These are phyloP conservation scores for Umimayanthus kanabou DNA, from an alignment of 92 coral and sea anemone genomes.

Conservation along the genomic window DNA sequence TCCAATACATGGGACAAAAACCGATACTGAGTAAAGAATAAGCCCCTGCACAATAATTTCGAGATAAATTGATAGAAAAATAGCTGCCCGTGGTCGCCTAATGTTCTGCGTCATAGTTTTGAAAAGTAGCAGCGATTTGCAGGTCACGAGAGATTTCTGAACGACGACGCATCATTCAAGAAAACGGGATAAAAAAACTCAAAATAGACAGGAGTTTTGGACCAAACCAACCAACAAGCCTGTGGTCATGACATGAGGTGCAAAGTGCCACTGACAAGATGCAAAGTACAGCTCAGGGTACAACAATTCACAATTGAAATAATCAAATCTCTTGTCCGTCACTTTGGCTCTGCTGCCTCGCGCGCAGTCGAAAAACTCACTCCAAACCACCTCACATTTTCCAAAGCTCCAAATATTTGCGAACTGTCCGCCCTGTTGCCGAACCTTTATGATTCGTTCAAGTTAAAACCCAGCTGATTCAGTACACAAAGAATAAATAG, in stretches of 20 bases:
- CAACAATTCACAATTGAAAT: not conserved
- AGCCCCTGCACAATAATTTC: not conserved
- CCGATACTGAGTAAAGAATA: not conserved
- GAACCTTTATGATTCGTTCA: not conserved
- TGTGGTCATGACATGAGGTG: conserved; percentile 48
- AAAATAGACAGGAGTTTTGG: not conserved
- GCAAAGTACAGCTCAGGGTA: conserved; percentile 30
- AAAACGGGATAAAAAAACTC: not conserved
- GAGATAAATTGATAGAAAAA: not conserved
- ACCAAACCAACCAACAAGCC: conserved; percentile 51
- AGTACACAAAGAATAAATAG: conserved; percentile 8
- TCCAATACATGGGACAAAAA: not conserved
- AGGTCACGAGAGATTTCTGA: conserved; percentile 19
- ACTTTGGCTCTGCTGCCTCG: not conserved
- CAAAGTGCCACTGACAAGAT: not conserved
- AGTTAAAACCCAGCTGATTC: conserved; percentile 24
- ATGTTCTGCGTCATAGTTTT: not conserved
- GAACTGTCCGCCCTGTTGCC: not conserved
- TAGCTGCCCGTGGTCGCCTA: not conserved
- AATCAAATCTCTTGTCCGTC: not conserved
- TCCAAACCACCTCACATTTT: conserved; percentile 2
- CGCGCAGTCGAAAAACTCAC: not conserved
- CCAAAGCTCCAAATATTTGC: not conserved
- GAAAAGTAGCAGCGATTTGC: not conserved
- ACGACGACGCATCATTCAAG: conserved; percentile 15